Percentiles rank a stretch among this genome's conserved stretches.
phyloP scores from a whole-genome alignment of 2,113 vertebrate genomes.

The Oryzias curvinotus region DNA sequence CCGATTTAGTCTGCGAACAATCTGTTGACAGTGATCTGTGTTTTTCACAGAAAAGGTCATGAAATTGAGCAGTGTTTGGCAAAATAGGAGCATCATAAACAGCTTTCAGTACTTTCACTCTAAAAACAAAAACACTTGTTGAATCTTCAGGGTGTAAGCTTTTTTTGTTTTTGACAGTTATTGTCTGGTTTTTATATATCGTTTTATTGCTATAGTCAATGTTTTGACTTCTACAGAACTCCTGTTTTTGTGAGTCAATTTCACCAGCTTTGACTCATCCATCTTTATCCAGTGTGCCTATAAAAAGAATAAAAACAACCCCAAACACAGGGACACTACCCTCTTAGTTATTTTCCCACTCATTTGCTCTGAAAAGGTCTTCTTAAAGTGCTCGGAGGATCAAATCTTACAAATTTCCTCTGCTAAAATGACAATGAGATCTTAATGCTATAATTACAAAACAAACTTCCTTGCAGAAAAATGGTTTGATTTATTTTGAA shows the following conservation, averaged over 20 bases:
- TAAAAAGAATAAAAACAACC: conserved; percentile 17
- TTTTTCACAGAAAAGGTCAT: conserved; percentile 38
- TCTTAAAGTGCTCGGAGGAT: too few species aligned
- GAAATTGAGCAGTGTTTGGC: not conserved
- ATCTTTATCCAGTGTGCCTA: not conserved
- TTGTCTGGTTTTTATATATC: too few species aligned
- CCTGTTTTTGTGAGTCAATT: conserved; percentile 5
- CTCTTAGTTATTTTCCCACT: not conserved
- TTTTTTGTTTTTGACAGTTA: too few species aligned
- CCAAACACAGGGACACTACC: conserved; percentile 1
- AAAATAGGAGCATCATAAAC: conserved; percentile 1
- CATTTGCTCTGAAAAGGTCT: not conserved
- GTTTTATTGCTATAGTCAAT: not conserved
- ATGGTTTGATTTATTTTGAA: too few species aligned
- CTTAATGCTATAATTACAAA: too few species aligned
- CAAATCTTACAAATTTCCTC: too few species aligned
- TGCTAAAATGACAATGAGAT: too few species aligned
- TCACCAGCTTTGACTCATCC: not conserved
- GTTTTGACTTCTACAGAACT: conserved; percentile 14
- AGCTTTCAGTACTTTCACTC: not conserved
- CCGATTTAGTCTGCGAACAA: conserved; percentile 55
- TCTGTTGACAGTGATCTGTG: conserved; percentile 25
- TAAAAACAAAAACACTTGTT: not conserved
- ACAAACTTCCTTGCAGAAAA: too few species aligned
- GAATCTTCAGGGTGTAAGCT: not conserved